Percentiles rank a stretch among this genome's conserved stretches.
These are phyloP conservation scores for Drosophila atripex DNA, from an alignment of 2,888 invertebrate genomes.

Conservation along the genomic window DNA sequence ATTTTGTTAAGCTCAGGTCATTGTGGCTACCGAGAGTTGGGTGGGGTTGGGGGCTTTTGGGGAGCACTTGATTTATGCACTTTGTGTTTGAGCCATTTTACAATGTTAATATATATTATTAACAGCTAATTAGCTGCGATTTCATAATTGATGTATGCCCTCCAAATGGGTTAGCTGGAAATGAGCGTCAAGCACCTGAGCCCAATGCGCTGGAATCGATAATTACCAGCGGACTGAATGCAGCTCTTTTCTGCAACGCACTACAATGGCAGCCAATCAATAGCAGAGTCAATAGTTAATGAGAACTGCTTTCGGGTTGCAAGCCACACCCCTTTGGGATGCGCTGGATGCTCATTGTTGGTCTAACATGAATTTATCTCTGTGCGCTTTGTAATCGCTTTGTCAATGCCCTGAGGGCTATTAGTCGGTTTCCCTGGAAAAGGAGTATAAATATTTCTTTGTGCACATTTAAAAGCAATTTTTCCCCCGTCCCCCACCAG, in stretches of 20 bases:
- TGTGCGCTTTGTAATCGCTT: slow-evolving; percentile 45
- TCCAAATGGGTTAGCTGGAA: slow-evolving; percentile 11
- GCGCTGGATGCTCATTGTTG: slow-evolving; percentile 17
- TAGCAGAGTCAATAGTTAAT: slow-evolving; percentile 37
- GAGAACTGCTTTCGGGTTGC: slow-evolving; percentile 31
- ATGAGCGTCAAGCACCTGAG: slow-evolving; percentile 1
- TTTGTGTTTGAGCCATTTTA: slow-evolving; percentile 53
- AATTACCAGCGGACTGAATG: slow-evolving; percentile 21
- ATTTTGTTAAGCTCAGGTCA: slow-evolving; percentile 44
- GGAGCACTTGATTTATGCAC: slow-evolving; percentile 65
- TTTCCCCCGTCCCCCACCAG: slow-evolving; percentile 32
- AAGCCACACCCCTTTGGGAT: slow-evolving; percentile 19
- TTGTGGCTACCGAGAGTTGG: slow-evolving; percentile 30
- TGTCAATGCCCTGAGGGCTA: slow-evolving; percentile 61
- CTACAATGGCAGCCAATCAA: slow-evolving; percentile 21
- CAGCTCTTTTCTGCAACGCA: background rate
- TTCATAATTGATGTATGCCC: slow-evolving; percentile 56
- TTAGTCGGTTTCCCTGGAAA: slow-evolving; percentile 55
- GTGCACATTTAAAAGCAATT: slow-evolving; percentile 73
- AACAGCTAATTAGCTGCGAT: slow-evolving; percentile 74
- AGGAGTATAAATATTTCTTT: slow-evolving; percentile 62
- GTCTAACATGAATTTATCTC: slow-evolving; percentile 33
- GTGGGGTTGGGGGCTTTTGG: slow-evolving; percentile 41
- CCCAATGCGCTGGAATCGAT: slow-evolving; percentile 29
- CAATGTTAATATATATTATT: slow-evolving; percentile 72